Conservation (phyloP, 2,113 vertebrate genomes). For the Urocolius indicus region DNA sequence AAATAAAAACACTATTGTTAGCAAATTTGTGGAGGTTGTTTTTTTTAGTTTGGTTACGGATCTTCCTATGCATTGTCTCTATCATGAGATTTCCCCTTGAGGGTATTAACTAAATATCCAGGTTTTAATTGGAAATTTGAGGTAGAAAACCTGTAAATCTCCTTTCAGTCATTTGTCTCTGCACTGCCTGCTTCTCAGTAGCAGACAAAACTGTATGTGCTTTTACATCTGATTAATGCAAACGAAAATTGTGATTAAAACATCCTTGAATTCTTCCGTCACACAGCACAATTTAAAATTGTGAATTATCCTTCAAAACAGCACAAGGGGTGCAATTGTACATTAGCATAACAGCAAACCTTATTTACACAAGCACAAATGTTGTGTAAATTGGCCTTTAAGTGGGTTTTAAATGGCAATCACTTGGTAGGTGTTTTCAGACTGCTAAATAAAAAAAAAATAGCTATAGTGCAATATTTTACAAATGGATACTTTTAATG, state of each 20-base stretch:
- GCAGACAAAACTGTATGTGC: conserved; percentile 1
- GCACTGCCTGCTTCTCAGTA: background rate
- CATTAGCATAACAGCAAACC: conserved; percentile 57
- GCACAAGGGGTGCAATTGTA: conserved; percentile 48
- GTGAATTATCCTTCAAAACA: conserved; percentile 68
- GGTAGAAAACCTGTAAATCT: conserved; percentile 60
- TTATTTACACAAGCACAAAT: conserved; percentile 60
- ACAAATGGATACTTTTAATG: conserved; percentile 48
- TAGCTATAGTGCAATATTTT: conserved; percentile 28
- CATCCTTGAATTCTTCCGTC: conserved; percentile 54
- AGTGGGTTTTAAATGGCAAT: conserved; percentile 55
- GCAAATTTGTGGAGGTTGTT: conserved; percentile 53
- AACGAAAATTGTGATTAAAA: conserved; percentile 60
- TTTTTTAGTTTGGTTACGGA: conserved; percentile 12
- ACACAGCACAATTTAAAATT: conserved; percentile 49
- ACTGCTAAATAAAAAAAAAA: conserved; percentile 41
- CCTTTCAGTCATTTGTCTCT: conserved; percentile 67
- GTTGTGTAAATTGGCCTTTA: conserved; percentile 44
- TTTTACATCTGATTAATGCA: conserved; percentile 69
- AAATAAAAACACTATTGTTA: conserved; percentile 58
- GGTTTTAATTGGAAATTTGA: conserved; percentile 71
- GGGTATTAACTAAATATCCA: conserved; percentile 64
- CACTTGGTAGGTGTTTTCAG: conserved; percentile 55
- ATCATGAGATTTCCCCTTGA: conserved; percentile 22
- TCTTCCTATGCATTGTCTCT: conserved; percentile 33